Evolutionary conservation across 2,797 vertebrate species (phyloP).

Genomic region (Takifugu rubripes): DNA sequence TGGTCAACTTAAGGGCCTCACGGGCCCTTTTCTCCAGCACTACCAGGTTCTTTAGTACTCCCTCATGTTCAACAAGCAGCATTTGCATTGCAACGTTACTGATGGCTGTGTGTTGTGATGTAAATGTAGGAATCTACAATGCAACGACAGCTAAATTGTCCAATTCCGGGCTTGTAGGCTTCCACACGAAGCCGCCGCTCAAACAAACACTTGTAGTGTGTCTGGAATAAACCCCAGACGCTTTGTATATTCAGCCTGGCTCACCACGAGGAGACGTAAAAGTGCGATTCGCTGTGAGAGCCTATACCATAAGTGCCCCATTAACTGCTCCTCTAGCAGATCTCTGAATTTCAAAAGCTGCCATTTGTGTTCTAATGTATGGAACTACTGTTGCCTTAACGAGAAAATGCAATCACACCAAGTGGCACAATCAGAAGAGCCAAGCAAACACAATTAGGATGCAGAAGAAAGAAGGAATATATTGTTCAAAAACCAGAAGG

Average conservation of each 20-base stretch:
- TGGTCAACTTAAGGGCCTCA: too few relatives aligned
- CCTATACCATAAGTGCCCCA: slow-evolving; percentile 60
- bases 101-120: slow-evolving; percentile 44
- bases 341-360: slow-evolving; percentile 51
- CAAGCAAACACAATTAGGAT: slow-evolving; percentile 36
- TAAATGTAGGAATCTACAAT: slow-evolving; percentile 49
- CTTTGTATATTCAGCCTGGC: slow-evolving; percentile 17
- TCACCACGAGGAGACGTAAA: slow-evolving; percentile 36
- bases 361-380: slow-evolving; percentile 59
- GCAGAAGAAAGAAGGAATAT: slow-evolving; percentile 9
- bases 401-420: slow-evolving; percentile 10
- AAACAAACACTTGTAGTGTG: slow-evolving; percentile 22
- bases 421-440: slow-evolving; percentile 44
- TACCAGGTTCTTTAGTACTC: too few relatives aligned
- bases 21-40: too few relatives aligned
- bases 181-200: slow-evolving; percentile 8
- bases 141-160: slow-evolving; percentile 41
- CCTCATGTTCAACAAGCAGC: neutral
- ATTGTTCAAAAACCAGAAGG: slow-evolving; percentile 17
- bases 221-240: slow-evolving; percentile 38
- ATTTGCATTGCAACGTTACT: slow-evolving; percentile 26
- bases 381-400: slow-evolving; percentile 34
- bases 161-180: slow-evolving; percentile 30
- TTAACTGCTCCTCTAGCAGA: slow-evolving; percentile 65
- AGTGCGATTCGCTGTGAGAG: slow-evolving; percentile 52